These are phyloP conservation scores for Melieria omissa DNA, from an alignment of 2,888 invertebrate genomes.

Conservation along the genomic window DNA sequence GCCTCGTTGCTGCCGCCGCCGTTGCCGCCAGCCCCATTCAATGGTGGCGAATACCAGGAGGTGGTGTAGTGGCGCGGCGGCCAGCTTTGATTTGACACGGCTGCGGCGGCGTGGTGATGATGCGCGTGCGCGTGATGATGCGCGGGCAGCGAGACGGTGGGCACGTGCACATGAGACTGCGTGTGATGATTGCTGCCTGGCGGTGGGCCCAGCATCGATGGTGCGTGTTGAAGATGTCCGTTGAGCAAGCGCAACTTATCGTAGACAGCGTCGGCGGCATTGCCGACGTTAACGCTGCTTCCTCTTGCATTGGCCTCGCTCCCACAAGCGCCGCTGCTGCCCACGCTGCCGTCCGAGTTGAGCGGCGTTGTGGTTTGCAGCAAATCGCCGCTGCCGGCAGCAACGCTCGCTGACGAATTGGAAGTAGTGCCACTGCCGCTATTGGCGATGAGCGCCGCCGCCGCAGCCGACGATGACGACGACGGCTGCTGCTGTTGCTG, in stretches of 20 bases:
- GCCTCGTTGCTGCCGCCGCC: not conserved
- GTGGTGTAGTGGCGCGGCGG: slow-evolving; percentile 58
- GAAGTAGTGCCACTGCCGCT: slow-evolving; percentile 9
- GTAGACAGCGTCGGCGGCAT: slow-evolving; percentile 53
- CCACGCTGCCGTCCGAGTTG: slow-evolving; percentile 59
- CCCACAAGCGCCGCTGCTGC: slow-evolving; percentile 51
- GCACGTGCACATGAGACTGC: slow-evolving; percentile 18
- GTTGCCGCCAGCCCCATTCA: slow-evolving; percentile 47
- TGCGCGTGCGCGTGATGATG: slow-evolving; percentile 19
- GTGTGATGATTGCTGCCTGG: slow-evolving; percentile 42
- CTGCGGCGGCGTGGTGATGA: slow-evolving; percentile 3
- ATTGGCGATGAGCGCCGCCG: slow-evolving; percentile 11
- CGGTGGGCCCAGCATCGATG: slow-evolving; percentile 46
- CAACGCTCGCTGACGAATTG: slow-evolving; percentile 30
- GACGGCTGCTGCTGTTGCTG: slow-evolving; percentile 53
- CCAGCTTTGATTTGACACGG: slow-evolving; percentile 51
- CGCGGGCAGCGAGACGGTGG: slow-evolving; percentile 19
- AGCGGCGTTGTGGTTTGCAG: slow-evolving; percentile 59
- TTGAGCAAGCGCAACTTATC: slow-evolving; percentile 63
- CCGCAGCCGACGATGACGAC: not conserved
- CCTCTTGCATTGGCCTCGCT: slow-evolving; percentile 42
- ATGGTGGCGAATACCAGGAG: slow-evolving; percentile 63
- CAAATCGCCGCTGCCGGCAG: slow-evolving; percentile 42
- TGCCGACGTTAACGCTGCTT: slow-evolving; percentile 34
- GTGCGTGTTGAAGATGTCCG: slow-evolving; percentile 47